Evolutionary conservation across 2,888 invertebrate species (phyloP), one percentile per base, ranked within the genome.

Genomic region (Harpalus rubripes): DNA sequence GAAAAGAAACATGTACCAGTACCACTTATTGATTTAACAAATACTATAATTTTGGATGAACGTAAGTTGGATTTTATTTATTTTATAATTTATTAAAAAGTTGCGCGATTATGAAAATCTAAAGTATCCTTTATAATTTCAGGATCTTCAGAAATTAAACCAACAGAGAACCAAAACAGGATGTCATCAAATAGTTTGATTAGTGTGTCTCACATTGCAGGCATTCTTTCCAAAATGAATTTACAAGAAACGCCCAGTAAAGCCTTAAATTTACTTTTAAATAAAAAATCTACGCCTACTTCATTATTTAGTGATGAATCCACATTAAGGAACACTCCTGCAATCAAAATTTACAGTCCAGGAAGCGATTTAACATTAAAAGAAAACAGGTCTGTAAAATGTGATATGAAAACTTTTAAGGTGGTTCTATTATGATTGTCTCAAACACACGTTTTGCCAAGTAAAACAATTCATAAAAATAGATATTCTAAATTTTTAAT

Each of bases 201-300:
- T 68, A 89, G 88, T 85, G 85, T 88, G 32, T 87, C 89, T 10
- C 86, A 87, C 61, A 88, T 89, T 63, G 87, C 87, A 22, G 86
- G 87, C 59, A 82, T 87, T 39, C 72, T 89, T 41, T 16, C 85
- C 12, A 74, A 87, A 26, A 86, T 88, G 79, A 86, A 86, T 15
- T 86, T 85, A 2, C 81, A 87, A 58, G 85, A 87, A 58, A 88
- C 88, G 16, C 88, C 89, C 10, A 86, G 76, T 59, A 87, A 86
- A 82, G 87, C 87, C 39, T 59, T 87, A 1, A 84, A 88, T 79
- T 8, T 82, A 15, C 32, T 82, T 4, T 59, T 39, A 58, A 82
- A 72, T 74, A 82, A 76, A 63, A 82, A 74, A 15, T 8, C 41
- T 15, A 15, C 82, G 6, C 0, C 22, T 22, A 22, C 7, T 41